Percentiles rank a stretch among this genome's conserved stretches.
These are phyloP conservation scores for Caradrina kadenii DNA, from an alignment of 2,888 invertebrate genomes.

Conservation along the genomic window DNA sequence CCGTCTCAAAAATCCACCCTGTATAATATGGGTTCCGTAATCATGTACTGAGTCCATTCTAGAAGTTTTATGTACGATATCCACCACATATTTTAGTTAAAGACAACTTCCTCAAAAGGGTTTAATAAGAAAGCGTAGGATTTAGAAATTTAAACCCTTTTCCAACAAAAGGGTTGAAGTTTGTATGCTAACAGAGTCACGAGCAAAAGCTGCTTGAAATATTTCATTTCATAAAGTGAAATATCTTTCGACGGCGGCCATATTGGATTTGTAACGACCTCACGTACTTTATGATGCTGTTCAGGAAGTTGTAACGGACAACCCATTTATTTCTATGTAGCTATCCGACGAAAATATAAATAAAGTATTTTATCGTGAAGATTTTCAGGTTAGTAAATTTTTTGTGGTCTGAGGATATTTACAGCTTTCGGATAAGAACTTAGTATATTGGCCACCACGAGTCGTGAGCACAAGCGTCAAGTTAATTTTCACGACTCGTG, in stretches of 20 bases:
- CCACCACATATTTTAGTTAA: too few relatives aligned
- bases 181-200: constrained; percentile 11
- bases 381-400: neutral
- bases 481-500: too few relatives aligned
- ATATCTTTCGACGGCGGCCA: constrained; percentile 33
- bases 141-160: neutral
- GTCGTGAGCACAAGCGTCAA: too few relatives aligned
- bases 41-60: too few relatives aligned
- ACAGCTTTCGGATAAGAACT: neutral
- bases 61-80: too few relatives aligned
- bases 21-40: too few relatives aligned
- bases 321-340: constrained; percentile 31
- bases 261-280: constrained; percentile 46
- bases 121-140: neutral
- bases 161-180: constrained; percentile 21
- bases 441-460: too few relatives aligned
- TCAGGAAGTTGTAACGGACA: constrained; percentile 3
- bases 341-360: neutral
- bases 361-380: neutral
- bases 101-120: neutral
- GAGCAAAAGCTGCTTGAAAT: constrained; percentile 19
- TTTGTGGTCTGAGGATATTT: neutral
- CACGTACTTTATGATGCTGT: constrained; percentile 46
- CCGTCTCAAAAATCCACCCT: too few relatives aligned
- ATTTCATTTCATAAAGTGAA: constrained; percentile 7